Evolutionary conservation across 2,888 invertebrate genomes (phyloP), one percentile per base, ranked within the genome.

Genomic region (Pseudanteris insignis): DNA sequence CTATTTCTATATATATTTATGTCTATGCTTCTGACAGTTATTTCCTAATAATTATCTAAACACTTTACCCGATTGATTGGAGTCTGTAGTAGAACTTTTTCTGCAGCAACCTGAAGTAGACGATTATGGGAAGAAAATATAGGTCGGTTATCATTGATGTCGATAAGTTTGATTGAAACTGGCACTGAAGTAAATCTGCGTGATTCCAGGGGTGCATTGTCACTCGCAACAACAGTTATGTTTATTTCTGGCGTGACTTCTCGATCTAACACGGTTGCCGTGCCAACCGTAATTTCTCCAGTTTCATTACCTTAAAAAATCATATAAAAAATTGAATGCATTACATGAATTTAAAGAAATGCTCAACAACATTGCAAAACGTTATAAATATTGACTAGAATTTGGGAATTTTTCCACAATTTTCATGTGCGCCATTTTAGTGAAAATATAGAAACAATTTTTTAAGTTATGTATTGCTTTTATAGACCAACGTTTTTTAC

Each of bases 91-190:
- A 90, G 86, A 0, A 91, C 83, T 77, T 92, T 94, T 77, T 95
- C 94, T 0, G 91, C 90, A 2, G 57, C 59, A 8, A 95, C 90
- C 0, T 88, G 89, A 1, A 89, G 88, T 67, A 87, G 86, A 79
- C 94, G 95, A 5, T 86, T 86, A 34, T 86, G 86, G 67, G 90
- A 89, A 0, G 86, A 86, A 79, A 96, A 96, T 32, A 86, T 81
- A 0, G 96, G 96, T 0, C 88, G 81, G 80, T 95, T 93, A 79
- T 96, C 95, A 79, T 96, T 95, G n/a, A 91, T 86, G 77, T 96
- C 95, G 14, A 86, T 75, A 6, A 95, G 84, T 77, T 87, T 88
- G 30, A 94, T 86, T 71, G 89, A 86, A 1, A 93, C 90, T 13
- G 89, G 90, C 0, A 90, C 90, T 11, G 89, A 87, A n/a, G 87